Conservation (phyloP, 1,140 invertebrate genomes). For the Diorhabda elongata region DNA sequence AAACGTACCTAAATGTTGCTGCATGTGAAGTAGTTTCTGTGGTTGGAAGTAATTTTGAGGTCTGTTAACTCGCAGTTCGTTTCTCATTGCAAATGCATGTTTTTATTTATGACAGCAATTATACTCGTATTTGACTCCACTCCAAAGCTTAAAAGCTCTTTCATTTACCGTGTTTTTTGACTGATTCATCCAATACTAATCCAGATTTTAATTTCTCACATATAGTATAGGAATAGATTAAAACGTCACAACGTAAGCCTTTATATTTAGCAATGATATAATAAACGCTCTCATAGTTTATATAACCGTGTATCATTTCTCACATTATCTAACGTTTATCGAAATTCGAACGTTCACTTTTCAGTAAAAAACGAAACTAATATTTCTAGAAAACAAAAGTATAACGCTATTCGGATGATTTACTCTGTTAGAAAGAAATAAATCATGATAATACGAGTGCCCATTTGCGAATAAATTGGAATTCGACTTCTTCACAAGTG, state of each 20-base stretch:
- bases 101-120: background rate
- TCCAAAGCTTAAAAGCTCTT: no score
- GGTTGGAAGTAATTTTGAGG: background rate
- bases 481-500: conserved; percentile 9
- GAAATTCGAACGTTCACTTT: background rate
- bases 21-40: background rate
- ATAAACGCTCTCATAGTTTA: no score
- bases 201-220: no score
- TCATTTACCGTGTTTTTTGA: no score
- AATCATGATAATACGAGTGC: conserved; percentile 8
- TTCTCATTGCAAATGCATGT: conserved; percentile 3
- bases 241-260: no score
- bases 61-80: background rate
- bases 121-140: no score
- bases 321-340: no score
- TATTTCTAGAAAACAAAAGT: conserved; percentile 16
- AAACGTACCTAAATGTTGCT: background rate
- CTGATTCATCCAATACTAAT: no score
- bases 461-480: conserved; percentile 6
- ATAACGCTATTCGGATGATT: conserved; percentile 15
- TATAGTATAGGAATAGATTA: no score
- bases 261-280: no score
- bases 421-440: background rate
- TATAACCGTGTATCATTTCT: no score
- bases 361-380: conserved; percentile 18